Evolutionary conservation across 2,797 vertebrate genomes (phyloP).

Genomic region (Platyrinchus mystaceus): DNA sequence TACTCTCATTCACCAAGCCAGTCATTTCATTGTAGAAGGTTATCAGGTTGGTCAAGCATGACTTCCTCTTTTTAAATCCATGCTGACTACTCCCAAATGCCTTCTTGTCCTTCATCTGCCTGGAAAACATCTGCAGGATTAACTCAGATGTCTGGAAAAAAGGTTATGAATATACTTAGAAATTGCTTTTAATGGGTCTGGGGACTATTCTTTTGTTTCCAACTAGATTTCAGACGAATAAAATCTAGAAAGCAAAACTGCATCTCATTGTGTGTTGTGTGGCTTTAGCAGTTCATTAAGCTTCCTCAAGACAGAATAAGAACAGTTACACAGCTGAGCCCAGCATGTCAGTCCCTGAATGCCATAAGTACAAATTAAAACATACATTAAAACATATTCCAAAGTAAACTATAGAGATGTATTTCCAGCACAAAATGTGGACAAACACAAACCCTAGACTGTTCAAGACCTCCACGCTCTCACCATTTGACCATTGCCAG

Average conservation of each 20-base stretch:
- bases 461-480: not conserved
- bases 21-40: not conserved
- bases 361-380: constrained; percentile 32
- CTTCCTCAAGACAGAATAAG: not conserved
- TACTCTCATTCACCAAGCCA: not conserved
- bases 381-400: not conserved
- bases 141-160: not conserved
- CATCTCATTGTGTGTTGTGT: not conserved
- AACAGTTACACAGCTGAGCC: constrained; percentile 1
- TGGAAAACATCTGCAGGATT: not conserved
- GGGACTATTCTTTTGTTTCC: not conserved
- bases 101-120: not conserved
- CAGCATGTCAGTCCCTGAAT: not conserved
- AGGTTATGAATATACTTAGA: not conserved
- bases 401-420: constrained; percentile 3
- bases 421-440: not conserved
- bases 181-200: not conserved
- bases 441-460: not conserved
- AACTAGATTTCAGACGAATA: not conserved
- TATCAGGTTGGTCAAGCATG: not conserved
- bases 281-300: constrained; percentile 22
- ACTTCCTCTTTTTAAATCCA: not conserved
- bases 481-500: not conserved
- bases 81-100: not conserved
- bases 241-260: not conserved